Evolutionary conservation across 2,888 invertebrate species (phyloP).

Genomic region (Drosophila flavopinicola): DNA sequence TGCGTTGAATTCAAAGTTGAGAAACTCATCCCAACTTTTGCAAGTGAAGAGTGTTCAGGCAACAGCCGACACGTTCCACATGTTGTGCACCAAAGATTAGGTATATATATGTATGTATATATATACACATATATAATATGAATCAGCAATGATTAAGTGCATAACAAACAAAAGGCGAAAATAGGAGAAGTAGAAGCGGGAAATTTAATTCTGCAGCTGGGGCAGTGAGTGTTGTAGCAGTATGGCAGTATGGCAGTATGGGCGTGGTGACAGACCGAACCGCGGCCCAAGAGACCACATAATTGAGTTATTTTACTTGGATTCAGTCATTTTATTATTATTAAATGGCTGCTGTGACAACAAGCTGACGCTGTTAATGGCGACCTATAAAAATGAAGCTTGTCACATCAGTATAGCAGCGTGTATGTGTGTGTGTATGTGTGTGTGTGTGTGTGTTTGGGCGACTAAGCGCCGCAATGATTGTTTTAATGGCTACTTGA

Average conservation of each 20-base stretch:
- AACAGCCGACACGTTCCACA: slow-evolving; percentile 51
- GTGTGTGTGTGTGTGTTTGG: slow-evolving; percentile 27
- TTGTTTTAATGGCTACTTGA: slow-evolving; percentile 79
- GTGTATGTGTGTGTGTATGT: slow-evolving; percentile 14
- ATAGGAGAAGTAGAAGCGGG: slow-evolving; percentile 1
- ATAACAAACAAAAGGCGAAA: slow-evolving; percentile 6
- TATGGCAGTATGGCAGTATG: too few relatives aligned
- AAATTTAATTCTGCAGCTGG: slow-evolving; percentile 33
- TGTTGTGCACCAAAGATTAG: slow-evolving; percentile 18
- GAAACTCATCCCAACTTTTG: slow-evolving; percentile 55
- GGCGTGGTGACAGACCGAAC: slow-evolving; percentile 1
- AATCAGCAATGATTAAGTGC: slow-evolving; percentile 29
- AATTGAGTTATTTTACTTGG: slow-evolving; percentile 74
- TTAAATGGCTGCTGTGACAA: slow-evolving; percentile 65
- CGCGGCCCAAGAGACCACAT: slow-evolving; percentile 36
- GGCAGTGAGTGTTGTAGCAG: too few relatives aligned
- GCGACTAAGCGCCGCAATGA: slow-evolving; percentile 67
- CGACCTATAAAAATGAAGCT: slow-evolving; percentile 62
- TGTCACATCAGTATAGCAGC: slow-evolving; percentile 37
- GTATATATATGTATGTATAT: neutral
- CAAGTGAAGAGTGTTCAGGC: slow-evolving; percentile 28
- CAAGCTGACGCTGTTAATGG: slow-evolving; percentile 68
- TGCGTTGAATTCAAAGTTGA: slow-evolving; percentile 43
- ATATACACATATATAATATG: neutral
- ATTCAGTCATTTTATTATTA: slow-evolving; percentile 66